These are phyloP conservation scores for Gila robusta DNA, from an alignment of 2,797 vertebrate species.

Conservation along the genomic window DNA sequence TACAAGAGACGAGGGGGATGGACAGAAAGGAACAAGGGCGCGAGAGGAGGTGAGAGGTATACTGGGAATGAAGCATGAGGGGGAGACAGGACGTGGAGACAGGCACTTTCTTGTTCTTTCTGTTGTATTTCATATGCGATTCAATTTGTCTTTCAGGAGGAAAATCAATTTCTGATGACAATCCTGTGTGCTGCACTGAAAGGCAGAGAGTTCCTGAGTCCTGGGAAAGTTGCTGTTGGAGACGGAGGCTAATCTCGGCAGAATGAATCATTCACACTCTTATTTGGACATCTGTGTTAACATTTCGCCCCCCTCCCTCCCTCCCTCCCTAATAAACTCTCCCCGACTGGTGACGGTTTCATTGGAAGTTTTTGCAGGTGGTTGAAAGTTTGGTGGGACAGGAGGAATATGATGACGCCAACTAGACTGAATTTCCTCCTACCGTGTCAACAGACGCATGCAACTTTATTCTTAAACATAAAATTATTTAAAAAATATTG, in stretches of 20 bases:
- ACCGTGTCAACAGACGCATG: background rate
- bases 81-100: constrained; percentile 83
- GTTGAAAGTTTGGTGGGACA: constrained; percentile 73
- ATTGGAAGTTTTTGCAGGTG: constrained; percentile 87
- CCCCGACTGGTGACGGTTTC: constrained; percentile 86
- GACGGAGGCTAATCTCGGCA: constrained; percentile 89
- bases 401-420: constrained; percentile 66
- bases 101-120: constrained; percentile 95
- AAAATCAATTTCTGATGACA: constrained; percentile 99
- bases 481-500: background rate
- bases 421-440: constrained; percentile 44
- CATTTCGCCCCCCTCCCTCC: constrained; percentile 69
- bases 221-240: constrained; percentile 95
- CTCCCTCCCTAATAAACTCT: constrained; percentile 69
- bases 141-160: constrained; percentile 98
- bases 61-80: constrained; percentile 70
- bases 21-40: constrained; percentile 83
- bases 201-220: constrained; percentile 88
- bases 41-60: constrained; percentile 66
- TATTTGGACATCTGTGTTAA: constrained; percentile 90
- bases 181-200: constrained; percentile 90
- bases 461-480: background rate
- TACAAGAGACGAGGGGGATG: constrained; percentile 92
- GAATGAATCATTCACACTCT: constrained; percentile 88
- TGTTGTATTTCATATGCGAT: constrained; percentile 96